A percentile compares a stretch with the other conserved stretches of the same genome.
Evolutionary conservation across 2,113 vertebrate genomes (phyloP).

Genomic region (Ctenomys sociabilis): DNA sequence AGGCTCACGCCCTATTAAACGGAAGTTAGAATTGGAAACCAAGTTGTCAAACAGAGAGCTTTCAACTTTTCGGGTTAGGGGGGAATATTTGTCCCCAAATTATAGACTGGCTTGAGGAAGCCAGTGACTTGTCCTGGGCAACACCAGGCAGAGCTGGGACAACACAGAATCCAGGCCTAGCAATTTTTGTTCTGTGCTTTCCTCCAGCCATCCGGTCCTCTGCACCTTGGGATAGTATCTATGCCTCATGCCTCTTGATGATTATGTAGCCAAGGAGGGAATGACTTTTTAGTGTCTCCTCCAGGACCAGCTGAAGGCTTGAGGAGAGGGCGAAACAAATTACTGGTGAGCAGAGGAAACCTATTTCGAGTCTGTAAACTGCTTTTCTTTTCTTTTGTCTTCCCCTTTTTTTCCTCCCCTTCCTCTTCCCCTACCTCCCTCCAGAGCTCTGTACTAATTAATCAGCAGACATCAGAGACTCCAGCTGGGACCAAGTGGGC

Average conservation of each 20-base stretch:
- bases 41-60: not conserved
- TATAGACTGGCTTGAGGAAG: not conserved
- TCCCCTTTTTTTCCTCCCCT: not conserved
- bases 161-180: not conserved
- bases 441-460: constrained; percentile 67
- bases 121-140: not conserved
- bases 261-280: not conserved
- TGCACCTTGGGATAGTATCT: not conserved
- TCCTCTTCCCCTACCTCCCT: not conserved
- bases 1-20: not conserved
- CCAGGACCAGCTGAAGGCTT: not conserved
- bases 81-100: not conserved
- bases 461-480: constrained; percentile 71
- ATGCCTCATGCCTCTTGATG: not conserved
- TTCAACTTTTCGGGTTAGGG: not conserved
- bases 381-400: not conserved
- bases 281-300: not conserved
- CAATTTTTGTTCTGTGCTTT: not conserved
- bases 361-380: not conserved
- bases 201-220: not conserved
- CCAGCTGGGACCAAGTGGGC: constrained; percentile 77
- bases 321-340: not conserved
- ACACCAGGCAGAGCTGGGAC: not conserved
- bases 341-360: constrained; percentile 13
- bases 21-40: not conserved